Percentiles rank a stretch among this genome's conserved stretches.
Evolutionary conservation across 2,888 invertebrate genomes (phyloP).

Genomic region (Hirtodrosophila trivittata): DNA sequence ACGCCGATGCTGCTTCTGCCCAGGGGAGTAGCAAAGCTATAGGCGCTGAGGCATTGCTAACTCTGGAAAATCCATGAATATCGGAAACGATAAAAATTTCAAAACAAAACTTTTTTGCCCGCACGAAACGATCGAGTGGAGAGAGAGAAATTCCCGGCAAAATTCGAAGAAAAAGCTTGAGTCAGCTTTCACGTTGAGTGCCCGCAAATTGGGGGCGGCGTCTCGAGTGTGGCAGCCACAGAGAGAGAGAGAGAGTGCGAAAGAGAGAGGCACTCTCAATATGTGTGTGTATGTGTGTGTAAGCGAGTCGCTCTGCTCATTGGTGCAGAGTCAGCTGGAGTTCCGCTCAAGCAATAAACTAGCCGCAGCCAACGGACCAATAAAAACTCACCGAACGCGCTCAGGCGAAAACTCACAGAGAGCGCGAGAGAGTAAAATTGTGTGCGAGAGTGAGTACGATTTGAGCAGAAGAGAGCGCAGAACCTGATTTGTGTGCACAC

Average conservation of each 20-base stretch:
- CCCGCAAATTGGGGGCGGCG: conserved; percentile 15
- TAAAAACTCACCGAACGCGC: conserved; percentile 21
- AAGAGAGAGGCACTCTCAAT: not conserved
- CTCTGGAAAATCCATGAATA: conserved; percentile 16
- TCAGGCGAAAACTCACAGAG: conserved; percentile 28
- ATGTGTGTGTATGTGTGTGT: conserved; percentile 1
- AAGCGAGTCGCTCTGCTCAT: conserved; percentile 21
- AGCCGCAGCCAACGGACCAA: conserved; percentile 33
- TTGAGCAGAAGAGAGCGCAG: conserved; percentile 19
- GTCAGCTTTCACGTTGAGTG: conserved; percentile 20
- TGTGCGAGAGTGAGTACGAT: conserved; percentile 2
- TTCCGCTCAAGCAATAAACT: conserved; percentile 27
- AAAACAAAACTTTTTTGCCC: conserved; percentile 1
- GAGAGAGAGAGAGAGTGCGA: not conserved
- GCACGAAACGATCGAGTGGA: conserved; percentile 8
- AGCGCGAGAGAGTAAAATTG: not conserved
- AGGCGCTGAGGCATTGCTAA: too few species aligned
- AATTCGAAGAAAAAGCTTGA: conserved; percentile 29
- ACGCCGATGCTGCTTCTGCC: conserved; percentile 1
- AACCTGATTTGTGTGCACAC: conserved; percentile 38
- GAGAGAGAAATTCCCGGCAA: conserved; percentile 27
- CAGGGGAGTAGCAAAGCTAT: not conserved
- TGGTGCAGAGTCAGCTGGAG: conserved; percentile 27
- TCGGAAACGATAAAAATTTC: not conserved
- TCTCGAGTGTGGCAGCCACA: not conserved